Evolutionary conservation across 2,888 invertebrate genomes (phyloP).

Genomic region (Rhimphoctona megacephalus): DNA sequence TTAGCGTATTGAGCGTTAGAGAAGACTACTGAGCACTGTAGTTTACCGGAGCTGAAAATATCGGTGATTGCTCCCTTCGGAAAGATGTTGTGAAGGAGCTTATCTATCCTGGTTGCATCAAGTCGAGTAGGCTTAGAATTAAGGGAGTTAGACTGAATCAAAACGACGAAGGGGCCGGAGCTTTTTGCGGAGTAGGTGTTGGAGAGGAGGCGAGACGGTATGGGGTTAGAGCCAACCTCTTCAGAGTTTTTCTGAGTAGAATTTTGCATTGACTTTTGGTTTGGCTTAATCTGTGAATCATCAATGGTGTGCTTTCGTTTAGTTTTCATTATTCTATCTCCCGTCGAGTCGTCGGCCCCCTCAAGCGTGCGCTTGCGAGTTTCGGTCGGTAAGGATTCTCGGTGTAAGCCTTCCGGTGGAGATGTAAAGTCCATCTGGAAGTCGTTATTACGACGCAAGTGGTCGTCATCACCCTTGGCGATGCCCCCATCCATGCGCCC

Average conservation of each 20-base stretch:
- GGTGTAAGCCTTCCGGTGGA: background rate
- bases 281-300: background rate
- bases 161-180: background rate
- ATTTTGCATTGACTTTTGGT: too few species aligned
- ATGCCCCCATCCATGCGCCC: background rate
- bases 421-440: background rate
- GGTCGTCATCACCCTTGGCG: background rate
- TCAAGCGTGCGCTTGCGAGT: slow-evolving; percentile 6
- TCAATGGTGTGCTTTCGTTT: background rate
- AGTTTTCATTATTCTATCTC: background rate
- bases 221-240: background rate
- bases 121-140: background rate
- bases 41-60: slow-evolving; percentile 10
- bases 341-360: background rate
- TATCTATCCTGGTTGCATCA: background rate
- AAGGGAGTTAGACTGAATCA: background rate
- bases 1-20: slow-evolving; percentile 4
- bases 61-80: background rate
- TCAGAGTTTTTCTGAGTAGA: background rate
- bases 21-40: slow-evolving; percentile 21
- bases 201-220: background rate
- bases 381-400: slow-evolving; percentile 6
- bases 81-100: background rate
- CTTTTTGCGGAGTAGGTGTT: background rate
- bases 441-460: background rate